Evolutionary conservation across 2,113 vertebrate genomes (phyloP), one percentile per base, ranked within the genome.

Genomic region (Bungarus multicinctus): DNA sequence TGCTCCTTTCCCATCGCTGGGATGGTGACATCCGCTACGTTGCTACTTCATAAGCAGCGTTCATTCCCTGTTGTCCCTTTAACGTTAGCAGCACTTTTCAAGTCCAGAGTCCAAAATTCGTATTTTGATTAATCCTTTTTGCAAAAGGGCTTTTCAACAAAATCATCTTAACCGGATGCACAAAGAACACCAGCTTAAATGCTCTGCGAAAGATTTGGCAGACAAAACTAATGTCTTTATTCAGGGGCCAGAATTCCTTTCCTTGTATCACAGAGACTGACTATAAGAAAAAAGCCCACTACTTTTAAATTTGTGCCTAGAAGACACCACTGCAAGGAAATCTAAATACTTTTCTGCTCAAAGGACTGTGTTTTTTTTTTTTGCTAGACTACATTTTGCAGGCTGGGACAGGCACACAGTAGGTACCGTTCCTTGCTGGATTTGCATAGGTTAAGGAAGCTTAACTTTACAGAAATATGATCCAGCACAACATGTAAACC

Each of bases 321-420:
- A 30, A 2, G 3, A 47, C 89, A 34, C 25, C 16, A 69, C 89
- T 94, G 7, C 89, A 81, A 86, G 18, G 89, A 88, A 16, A 91
- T 94, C 52, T 58, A 93, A 93, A 23, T 25, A 88, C 85, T 55
- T 91, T 90, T 25, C 88, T 85, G 85, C 94, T 96, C 91, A 91
- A 57, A 30, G 25, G 93, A 90, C 54, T 91, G 81, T 20, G 3
- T 16, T 54, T 58, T 57, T 22, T 27, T 58, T 92, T 6, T 85
- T 87, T 16, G 92, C 54, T 34, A 85, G 54, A 30, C 43, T 25
- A 91, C 57, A 45, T 30, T 25, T 3, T 69, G 54, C 18, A 69
- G 55, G 87, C 55, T 60, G 87, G 18, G 64, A 20, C 7, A 25
- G 74, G 7, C 22, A 2, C 4, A 30, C 30, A 53, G 23, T 34